Percentiles rank a stretch among this genome's conserved stretches.
Conservation (phyloP, 2,113 vertebrate species). For the Chroicocephalus ridibundus region DNA sequence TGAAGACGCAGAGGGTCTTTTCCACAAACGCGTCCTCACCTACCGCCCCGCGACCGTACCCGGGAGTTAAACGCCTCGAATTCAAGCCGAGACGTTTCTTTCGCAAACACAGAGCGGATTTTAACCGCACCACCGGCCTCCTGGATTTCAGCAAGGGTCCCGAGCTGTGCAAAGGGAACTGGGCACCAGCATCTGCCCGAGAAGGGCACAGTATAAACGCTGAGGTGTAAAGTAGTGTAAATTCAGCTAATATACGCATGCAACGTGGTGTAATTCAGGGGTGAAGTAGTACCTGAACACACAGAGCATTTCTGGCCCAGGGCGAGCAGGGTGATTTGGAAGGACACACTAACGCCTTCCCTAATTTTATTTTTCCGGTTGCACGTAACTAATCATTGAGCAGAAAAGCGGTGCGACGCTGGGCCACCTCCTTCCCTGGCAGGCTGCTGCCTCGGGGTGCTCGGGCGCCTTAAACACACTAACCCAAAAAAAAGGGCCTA, state of each 20-base stretch:
- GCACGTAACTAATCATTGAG: rapidly evolving
- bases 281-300: background rate
- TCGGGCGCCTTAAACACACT: rapidly evolving
- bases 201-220: background rate
- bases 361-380: background rate
- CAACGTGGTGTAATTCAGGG: background rate
- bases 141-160: background rate
- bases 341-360: background rate
- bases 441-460: background rate
- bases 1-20: background rate
- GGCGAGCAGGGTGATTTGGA: background rate
- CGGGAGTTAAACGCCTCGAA: background rate
- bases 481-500: background rate
- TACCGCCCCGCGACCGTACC: background rate
- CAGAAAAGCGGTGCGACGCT: background rate
- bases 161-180: background rate
- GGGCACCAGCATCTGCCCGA: background rate
- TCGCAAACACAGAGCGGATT: background rate
- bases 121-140: background rate
- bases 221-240: too few relatives aligned
- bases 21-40: rapidly evolving
- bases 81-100: background rate
- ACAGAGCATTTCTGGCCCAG: background rate
- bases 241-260: too few relatives aligned
- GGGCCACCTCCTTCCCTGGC: background rate